Percentiles rank a stretch among this genome's conserved stretches.
These are phyloP conservation scores for Nectonema munidae DNA, from an alignment of 2,888 invertebrate species.

Conservation along the genomic window DNA sequence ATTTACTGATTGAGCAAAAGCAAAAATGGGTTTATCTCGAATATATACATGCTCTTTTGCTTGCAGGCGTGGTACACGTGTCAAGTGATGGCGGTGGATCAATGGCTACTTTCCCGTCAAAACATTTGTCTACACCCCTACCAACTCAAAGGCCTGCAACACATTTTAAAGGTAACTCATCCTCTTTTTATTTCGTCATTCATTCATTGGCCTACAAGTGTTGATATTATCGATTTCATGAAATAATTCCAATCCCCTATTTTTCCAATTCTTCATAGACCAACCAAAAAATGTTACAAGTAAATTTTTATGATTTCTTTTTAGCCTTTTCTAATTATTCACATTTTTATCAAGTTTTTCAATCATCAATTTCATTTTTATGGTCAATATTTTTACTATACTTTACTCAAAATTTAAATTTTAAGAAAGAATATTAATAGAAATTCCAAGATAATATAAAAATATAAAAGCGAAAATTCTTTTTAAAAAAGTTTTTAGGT, in stretches of 20 bases:
- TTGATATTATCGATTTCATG: too few relatives aligned
- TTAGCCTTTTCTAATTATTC: background rate
- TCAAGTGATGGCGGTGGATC: conserved; percentile 64
- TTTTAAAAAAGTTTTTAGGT: background rate
- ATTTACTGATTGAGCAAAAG: too few relatives aligned
- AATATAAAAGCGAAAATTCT: too few relatives aligned
- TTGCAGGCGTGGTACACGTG: conserved; percentile 61
- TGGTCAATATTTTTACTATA: too few relatives aligned
- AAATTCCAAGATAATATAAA: too few relatives aligned
- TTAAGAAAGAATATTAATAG: background rate
- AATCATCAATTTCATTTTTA: too few relatives aligned
- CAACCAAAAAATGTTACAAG: too few relatives aligned
- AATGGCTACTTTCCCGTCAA: conserved; percentile 62
- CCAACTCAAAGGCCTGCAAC: conserved; percentile 80
- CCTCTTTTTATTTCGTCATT: background rate
- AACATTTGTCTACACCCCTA: conserved; percentile 74
- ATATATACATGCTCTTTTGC: conserved; percentile 12
- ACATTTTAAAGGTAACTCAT: conserved; percentile 47
- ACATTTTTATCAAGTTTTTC: too few relatives aligned
- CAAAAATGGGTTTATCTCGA: too few relatives aligned
- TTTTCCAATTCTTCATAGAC: too few relatives aligned
- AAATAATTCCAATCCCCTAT: too few relatives aligned
- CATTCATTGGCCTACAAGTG: background rate
- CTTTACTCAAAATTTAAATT: background rate
- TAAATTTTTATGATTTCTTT: too few relatives aligned